Conservation (phyloP, 2,888 invertebrate species). For the Ceraclea dissimilis region DNA sequence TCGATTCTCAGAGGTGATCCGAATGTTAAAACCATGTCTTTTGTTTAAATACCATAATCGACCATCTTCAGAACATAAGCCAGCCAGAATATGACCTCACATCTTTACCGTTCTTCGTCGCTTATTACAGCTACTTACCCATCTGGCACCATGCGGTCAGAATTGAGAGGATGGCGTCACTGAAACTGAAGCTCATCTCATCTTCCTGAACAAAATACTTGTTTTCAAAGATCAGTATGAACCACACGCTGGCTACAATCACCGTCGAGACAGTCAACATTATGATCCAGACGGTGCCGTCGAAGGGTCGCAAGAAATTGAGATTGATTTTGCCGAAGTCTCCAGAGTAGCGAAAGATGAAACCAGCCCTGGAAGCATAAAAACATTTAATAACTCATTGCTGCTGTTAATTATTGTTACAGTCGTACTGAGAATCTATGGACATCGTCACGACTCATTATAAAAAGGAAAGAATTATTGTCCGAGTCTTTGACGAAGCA, state of each 20-base stretch:
- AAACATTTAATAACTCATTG: background rate
- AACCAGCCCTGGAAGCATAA: conserved; percentile 18
- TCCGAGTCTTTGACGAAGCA: no score
- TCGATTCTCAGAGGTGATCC: no score
- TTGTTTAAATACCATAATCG: no score
- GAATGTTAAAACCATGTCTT: no score
- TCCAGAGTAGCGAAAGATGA: conserved; percentile 22
- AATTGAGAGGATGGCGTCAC: conserved; percentile 23
- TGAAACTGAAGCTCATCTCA: conserved; percentile 11
- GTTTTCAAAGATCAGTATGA: conserved; percentile 18
- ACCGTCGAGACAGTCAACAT: conserved; percentile 13
- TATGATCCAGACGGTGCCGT: conserved; percentile 18
- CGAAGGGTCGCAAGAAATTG: conserved; percentile 22
- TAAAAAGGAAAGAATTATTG: no score
- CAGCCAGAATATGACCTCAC: no score
- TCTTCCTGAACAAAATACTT: conserved; percentile 17
- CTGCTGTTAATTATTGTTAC: no score
- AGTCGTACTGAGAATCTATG: no score
- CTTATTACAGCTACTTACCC: conserved; percentile 23
- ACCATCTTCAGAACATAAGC: no score
- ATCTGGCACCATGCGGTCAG: conserved; percentile 24
- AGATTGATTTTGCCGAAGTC: conserved; percentile 20
- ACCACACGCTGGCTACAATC: conserved; percentile 15
- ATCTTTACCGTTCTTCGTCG: no score
- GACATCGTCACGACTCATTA: no score